Base-by-base conservation (phyloP, 2,888 invertebrate species). In the Colostygia pectinataria region DNA sequence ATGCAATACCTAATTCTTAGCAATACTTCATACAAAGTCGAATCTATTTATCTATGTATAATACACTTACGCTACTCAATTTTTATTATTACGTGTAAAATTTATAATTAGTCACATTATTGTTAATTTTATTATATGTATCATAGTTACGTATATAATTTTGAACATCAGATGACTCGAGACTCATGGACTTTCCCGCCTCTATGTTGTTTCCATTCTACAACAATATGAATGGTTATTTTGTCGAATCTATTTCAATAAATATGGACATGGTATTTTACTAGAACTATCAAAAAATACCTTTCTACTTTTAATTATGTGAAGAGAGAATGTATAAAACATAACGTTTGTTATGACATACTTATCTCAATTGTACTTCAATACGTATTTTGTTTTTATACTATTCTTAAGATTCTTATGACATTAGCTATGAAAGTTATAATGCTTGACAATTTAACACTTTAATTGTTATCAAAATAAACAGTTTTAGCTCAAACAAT, bases 101-200 rank as follows among this genome's bases (percentile, higher is more conserved):
- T 83, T 86, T 86, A 85, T 80, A 83, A 82, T 88, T 88, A 87
- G 86, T 85, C 85, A 88, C 83, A 87, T 87, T 88, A 88, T 86
- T 86, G 86, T 82, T 77, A 78, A 84, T 67, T 82, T 52, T 74
- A 83, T 84, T 88, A 90, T 89, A 89, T 89, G 90, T 89, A 83
- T 87, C 83, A 84, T 83, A 74, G 84, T 90, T 90, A 90, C 90
- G 90, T 90, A 90, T 90, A 88, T 90, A 88, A 85, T 89, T 90
- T 90, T 90, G 90, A 89, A 90, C 89, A 87, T 87, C 79, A 77
- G 83, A 87, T 85, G 83, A 86, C 75, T 83, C 71, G 70, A 75
- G 74, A 71, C 68, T 65, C 65, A 68, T 74, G 81, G 81, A 81
- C 82, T 74, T 73, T 65, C 62, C 65, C 31, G 12, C 62, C 68